Evolutionary conservation across 2,888 invertebrate genomes (phyloP), one percentile per base, ranked within the genome.

Genomic region (Drosophila niveifrons): DNA sequence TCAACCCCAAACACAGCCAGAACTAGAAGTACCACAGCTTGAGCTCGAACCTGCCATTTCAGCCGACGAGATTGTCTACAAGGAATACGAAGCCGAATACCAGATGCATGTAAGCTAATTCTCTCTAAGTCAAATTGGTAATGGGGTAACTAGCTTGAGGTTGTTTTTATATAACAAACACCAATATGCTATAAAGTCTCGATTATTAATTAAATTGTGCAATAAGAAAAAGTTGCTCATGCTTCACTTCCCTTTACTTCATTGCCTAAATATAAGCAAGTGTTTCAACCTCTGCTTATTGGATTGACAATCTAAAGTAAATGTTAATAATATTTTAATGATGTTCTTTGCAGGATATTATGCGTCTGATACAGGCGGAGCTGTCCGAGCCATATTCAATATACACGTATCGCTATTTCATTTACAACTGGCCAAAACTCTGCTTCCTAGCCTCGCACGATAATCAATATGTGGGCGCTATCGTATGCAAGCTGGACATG

Each of bases 361-460:
- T 99, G 98, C 96, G 96, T 94, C 95, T 99, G 91, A 99, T 99
- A 92, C 98, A 99, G 92, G 98, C 98, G 93, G 99, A 99, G 94
- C 95, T 99, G 85, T 99, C 99, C 69, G 99, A 99, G 94, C 99
- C 99, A 41, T 99, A 99, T 94, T 99, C 99, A 80, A 99, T 99
- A 94, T 99, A 99, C 93, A 99, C 99, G 31, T 99, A 99, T 94
- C 96, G 99, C 94, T 99, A 99, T 94, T 99, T 99, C 94, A 99
- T 99, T 92, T 98, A 99, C 93, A 99, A 99, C 93, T 99, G 99
- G 99, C 99, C 99, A 92, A 97, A 99, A 93, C 94, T 99, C 82
- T 99, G 99, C 94, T 98, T 98, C 94, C 94, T 99, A 94, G 98
- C 98, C 68, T 96, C 96, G 94, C 95, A 97, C 92, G 95, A 95